Conservation (phyloP, 2,888 invertebrate genomes). For the Acronicta psi region DNA sequence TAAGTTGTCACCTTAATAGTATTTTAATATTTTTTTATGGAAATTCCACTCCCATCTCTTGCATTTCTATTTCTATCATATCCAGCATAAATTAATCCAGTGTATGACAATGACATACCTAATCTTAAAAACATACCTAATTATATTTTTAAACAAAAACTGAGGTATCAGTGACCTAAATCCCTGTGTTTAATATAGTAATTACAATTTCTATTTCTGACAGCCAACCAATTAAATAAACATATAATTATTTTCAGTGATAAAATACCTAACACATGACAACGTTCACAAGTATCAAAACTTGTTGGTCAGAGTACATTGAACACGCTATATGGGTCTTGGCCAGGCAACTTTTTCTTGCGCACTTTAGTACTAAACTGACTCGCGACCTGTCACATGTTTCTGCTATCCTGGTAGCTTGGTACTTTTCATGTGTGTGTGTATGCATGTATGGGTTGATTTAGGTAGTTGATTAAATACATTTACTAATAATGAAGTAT, state of each 20-base stretch:
- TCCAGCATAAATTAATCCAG: too few species aligned
- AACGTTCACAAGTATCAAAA: slow-evolving; percentile 75
- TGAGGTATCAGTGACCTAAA: neutral
- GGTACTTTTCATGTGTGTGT: slow-evolving; percentile 38
- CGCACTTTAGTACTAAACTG: slow-evolving; percentile 76
- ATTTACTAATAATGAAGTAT: too few species aligned
- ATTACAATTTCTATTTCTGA: slow-evolving; percentile 30
- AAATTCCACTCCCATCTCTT: slow-evolving; percentile 4
- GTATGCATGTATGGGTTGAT: neutral
- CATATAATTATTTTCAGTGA: slow-evolving; percentile 35
- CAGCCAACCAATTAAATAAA: slow-evolving; percentile 8
- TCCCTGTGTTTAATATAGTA: slow-evolving; percentile 9
- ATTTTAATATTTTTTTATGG: slow-evolving; percentile 7
- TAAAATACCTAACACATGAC: slow-evolving; percentile 50
- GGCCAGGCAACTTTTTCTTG: slow-evolving; percentile 89
- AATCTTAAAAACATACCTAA: neutral
- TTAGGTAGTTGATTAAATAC: too few species aligned
- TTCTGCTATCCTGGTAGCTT: slow-evolving; percentile 73
- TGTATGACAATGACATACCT: too few species aligned
- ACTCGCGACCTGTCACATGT: slow-evolving; percentile 76
- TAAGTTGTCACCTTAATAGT: slow-evolving; percentile 19
- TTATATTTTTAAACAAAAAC: neutral
- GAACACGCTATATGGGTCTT: slow-evolving; percentile 85
- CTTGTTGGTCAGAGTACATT: slow-evolving; percentile 68
- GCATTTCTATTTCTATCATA: too few species aligned